phyloP scores from a whole-genome alignment of 1,140 invertebrate species.

The Drosophila orosa region DNA sequence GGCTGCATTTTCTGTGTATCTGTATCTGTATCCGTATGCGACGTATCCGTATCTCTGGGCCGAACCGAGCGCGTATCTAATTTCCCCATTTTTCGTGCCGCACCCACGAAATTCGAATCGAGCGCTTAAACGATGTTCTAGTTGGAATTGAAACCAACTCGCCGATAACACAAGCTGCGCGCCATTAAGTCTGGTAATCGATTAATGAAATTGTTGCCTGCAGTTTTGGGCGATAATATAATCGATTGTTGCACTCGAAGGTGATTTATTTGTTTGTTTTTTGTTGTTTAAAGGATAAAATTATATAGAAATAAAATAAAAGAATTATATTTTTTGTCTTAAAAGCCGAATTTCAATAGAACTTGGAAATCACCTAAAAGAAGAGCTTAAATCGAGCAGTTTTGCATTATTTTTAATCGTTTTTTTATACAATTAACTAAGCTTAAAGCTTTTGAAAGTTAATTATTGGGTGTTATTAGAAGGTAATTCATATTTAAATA shows the following conservation, averaged over 20 bases:
- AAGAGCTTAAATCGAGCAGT: neutral
- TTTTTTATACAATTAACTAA: neutral
- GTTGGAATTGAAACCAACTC: slow-evolving; percentile 27
- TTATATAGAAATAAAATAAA: neutral
- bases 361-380: neutral
- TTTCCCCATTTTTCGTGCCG: slow-evolving; percentile 33
- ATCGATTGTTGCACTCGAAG: neutral
- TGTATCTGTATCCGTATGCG: slow-evolving; percentile 21
- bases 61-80: slow-evolving; percentile 33
- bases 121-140: slow-evolving; percentile 31
- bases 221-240: slow-evolving; percentile 11
- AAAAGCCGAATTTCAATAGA: neutral
- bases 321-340: neutral
- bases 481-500: neutral
- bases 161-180: slow-evolving; percentile 31
- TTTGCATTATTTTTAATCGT: no score
- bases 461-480: neutral
- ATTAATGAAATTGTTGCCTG: slow-evolving; percentile 14
- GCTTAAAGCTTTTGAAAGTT: slow-evolving; percentile 3
- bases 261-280: neutral
- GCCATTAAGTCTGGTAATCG: slow-evolving; percentile 33
- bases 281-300: neutral
- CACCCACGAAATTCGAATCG: slow-evolving; percentile 53
- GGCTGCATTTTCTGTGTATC: slow-evolving; percentile 49
- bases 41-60: slow-evolving; percentile 23